A percentile compares a stretch with the other conserved stretches of the same genome.
phyloP scores from a whole-genome alignment of 2,888 invertebrate species.

The Octonoba sinensis region DNA sequence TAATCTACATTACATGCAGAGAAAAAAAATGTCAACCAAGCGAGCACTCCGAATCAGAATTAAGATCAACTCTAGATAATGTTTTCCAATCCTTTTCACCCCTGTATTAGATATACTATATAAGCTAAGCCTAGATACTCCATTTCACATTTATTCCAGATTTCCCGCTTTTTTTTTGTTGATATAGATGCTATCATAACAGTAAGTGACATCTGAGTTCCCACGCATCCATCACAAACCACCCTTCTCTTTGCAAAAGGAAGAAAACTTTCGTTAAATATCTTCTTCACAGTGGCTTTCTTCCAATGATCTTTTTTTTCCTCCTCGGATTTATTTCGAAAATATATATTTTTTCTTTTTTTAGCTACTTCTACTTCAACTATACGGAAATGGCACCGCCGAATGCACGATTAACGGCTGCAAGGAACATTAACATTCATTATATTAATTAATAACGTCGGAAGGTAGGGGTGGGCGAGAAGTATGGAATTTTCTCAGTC shows the following conservation, averaged over 20 bases:
- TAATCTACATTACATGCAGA: no score
- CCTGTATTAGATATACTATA: no score
- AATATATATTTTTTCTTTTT: no score
- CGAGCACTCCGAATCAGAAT: no score
- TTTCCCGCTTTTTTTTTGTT: conserved; percentile 1
- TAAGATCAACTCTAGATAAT: no score
- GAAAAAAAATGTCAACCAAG: no score
- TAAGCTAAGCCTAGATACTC: no score
- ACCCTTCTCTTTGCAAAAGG: conserved; percentile 24
- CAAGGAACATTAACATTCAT: conserved; percentile 42
- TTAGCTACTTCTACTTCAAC: no score
- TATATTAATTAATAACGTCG: conserved; percentile 35
- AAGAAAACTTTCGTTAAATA: background rate
- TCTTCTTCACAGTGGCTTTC: conserved; percentile 13
- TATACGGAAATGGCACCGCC: conserved; percentile 18
- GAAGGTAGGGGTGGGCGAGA: no score
- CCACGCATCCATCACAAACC: conserved; percentile 44
- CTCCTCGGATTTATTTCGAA: conserved; percentile 10
- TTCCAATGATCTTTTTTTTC: conserved; percentile 17
- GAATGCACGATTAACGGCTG: no score
- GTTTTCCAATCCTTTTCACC: no score
- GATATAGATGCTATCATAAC: conserved; percentile 21
- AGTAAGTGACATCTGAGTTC: conserved; percentile 40
- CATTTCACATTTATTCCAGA: no score
- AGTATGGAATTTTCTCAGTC: background rate